Percentiles rank a stretch among this genome's conserved stretches.
These are phyloP conservation scores for Eulemur coronatus DNA, from an alignment of 2,797 vertebrate species.

Conservation along the genomic window DNA sequence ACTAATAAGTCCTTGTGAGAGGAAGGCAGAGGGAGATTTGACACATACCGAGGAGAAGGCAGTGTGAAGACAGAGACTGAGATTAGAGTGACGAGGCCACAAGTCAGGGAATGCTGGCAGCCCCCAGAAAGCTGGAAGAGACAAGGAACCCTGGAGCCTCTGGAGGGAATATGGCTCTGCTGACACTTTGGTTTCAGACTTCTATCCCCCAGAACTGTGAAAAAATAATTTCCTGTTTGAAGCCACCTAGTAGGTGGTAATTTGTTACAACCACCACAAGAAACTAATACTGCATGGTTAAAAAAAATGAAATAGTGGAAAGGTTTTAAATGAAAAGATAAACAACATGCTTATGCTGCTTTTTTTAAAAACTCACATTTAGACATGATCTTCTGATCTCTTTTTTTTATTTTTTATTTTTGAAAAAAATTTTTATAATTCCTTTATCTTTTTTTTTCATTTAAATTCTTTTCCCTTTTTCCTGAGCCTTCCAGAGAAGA, in stretches of 20 bases:
- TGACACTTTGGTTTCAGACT: not conserved
- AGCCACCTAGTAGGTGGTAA: not conserved
- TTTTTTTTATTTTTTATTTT: too few species aligned
- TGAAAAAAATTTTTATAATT: too few species aligned
- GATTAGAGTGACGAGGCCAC: too few species aligned
- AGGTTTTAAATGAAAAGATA: constrained; percentile 29
- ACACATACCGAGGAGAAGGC: not conserved
- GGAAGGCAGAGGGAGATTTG: not conserved
- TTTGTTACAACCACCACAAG: not conserved
- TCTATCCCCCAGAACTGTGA: not conserved
- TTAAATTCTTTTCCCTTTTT: too few species aligned
- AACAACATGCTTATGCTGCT: not conserved
- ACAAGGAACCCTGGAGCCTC: not conserved
- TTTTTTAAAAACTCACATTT: not conserved
- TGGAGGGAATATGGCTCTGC: not conserved
- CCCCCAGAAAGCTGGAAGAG: not conserved
- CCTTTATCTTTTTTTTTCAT: too few species aligned
- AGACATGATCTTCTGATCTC: not conserved
- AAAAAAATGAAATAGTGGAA: not conserved
- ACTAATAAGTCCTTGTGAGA: not conserved
- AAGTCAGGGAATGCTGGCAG: not conserved
- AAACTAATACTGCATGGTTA: not conserved
- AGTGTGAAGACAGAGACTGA: not conserved
- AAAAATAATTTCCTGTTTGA: not conserved
- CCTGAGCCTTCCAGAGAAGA: too few species aligned